phyloP scores from a whole-genome alignment of 2,113 vertebrate species.

The Phylloscopus whistleri region DNA sequence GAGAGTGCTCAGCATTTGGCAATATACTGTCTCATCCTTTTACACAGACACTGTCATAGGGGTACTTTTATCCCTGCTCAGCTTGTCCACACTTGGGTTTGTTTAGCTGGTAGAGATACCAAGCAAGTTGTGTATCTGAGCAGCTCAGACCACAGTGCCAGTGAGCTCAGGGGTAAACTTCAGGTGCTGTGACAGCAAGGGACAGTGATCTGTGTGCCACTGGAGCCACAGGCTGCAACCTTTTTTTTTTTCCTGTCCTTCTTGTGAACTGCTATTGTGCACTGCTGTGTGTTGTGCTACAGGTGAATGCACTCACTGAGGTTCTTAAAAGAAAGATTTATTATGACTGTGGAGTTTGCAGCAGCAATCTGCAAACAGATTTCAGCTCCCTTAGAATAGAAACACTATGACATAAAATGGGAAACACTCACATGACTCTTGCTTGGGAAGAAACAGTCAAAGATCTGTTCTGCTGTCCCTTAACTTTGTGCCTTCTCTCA shows the following conservation, averaged over 20 bases:
- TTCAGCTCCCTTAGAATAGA: background rate
- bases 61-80: background rate
- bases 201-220: background rate
- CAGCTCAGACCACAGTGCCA: background rate
- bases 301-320: background rate
- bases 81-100: background rate
- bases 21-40: background rate
- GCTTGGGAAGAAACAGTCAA: background rate
- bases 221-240: background rate
- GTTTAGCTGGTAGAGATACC: background rate
- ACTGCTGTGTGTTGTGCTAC: background rate
- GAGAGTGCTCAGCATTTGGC: background rate
- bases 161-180: background rate
- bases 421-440: rapidly evolving
- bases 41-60: background rate
- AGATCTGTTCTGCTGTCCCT: background rate
- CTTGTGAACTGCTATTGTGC: background rate
- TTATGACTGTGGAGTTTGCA: background rate
- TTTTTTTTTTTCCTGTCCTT: background rate
- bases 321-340: background rate
- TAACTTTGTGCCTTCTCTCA: background rate
- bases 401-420: background rate
- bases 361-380: background rate
- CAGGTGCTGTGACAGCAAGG: background rate
- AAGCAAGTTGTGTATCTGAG: background rate